Conservation (phyloP, 2,113 vertebrate species). For the Scomber japonicus region DNA sequence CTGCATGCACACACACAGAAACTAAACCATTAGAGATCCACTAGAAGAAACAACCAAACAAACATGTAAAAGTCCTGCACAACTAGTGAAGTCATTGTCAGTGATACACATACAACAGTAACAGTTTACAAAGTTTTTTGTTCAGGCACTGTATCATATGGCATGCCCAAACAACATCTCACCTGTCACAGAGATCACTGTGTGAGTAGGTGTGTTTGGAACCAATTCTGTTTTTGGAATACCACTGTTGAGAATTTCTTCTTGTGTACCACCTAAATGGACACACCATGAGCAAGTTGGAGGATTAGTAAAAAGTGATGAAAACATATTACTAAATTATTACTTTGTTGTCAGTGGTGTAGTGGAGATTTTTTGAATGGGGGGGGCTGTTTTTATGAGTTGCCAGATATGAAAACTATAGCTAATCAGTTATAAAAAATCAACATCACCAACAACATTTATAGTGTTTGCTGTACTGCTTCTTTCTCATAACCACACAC, state of each 20-base stretch:
- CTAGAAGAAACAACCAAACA: constrained; percentile 1
- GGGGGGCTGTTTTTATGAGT: too few relatives aligned
- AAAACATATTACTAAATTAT: not conserved
- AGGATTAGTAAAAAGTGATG: not conserved
- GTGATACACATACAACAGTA: not conserved
- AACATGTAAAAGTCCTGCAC: not conserved
- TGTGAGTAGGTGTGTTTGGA: constrained; percentile 65
- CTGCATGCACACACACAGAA: constrained; percentile 25
- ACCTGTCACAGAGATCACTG: constrained; percentile 83
- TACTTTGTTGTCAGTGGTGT: not conserved
- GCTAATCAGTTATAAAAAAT: too few relatives aligned
- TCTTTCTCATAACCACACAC: too few relatives aligned
- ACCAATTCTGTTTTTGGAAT: constrained; percentile 53
- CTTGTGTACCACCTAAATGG: constrained; percentile 65
- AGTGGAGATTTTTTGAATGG: too few relatives aligned
- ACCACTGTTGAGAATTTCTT: constrained; percentile 51
- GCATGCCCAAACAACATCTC: not conserved
- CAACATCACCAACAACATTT: too few relatives aligned
- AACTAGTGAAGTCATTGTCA: not conserved
- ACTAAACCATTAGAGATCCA: not conserved
- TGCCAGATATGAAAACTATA: too few relatives aligned
- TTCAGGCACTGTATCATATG: not conserved
- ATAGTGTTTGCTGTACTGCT: too few relatives aligned
- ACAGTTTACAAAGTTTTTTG: not conserved
- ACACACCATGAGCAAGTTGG: not conserved